Conservation (phyloP, 1,140 invertebrate genomes). For the Megalonaias nervosa region DNA sequence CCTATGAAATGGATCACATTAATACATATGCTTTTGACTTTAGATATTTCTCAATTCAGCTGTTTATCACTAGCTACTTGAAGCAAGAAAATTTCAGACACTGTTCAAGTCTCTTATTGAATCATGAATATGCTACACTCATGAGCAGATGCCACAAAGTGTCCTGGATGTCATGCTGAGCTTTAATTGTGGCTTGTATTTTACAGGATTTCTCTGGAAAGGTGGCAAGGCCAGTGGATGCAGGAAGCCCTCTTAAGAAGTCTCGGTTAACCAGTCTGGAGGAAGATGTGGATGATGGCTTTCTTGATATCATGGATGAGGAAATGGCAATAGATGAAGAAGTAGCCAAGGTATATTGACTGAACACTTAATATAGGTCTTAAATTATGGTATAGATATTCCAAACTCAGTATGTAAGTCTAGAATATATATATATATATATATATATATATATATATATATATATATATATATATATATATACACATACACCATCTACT, state of each 20-base stretch:
- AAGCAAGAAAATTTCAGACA: too few species aligned
- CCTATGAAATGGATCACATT: too few species aligned
- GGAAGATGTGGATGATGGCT: conserved; percentile 75
- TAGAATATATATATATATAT: too few species aligned
- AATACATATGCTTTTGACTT: neutral
- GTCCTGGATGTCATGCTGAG: neutral
- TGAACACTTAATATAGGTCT: neutral
- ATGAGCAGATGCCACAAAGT: neutral
- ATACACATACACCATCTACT: too few species aligned
- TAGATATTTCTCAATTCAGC: neutral
- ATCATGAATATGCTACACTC: neutral
- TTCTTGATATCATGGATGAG: conserved; percentile 79
- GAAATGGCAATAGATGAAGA: conserved; percentile 69
- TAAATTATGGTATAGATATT: neutral
- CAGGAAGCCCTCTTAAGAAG: conserved; percentile 51
- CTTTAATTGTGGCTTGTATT: neutral
- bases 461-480: too few species aligned
- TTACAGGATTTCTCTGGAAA: conserved; percentile 48
- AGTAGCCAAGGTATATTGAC: conserved; percentile 9
- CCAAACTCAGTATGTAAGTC: neutral
- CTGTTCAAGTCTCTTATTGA: too few species aligned
- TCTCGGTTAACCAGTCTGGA: conserved; percentile 74
- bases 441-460: too few species aligned
- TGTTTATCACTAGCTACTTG: neutral
- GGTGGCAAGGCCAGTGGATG: conserved; percentile 11